Percentiles rank a stretch among this genome's conserved stretches.
phyloP scores from a whole-genome alignment of 2,797 vertebrate species.

The Lepilemur septentrionalis region DNA sequence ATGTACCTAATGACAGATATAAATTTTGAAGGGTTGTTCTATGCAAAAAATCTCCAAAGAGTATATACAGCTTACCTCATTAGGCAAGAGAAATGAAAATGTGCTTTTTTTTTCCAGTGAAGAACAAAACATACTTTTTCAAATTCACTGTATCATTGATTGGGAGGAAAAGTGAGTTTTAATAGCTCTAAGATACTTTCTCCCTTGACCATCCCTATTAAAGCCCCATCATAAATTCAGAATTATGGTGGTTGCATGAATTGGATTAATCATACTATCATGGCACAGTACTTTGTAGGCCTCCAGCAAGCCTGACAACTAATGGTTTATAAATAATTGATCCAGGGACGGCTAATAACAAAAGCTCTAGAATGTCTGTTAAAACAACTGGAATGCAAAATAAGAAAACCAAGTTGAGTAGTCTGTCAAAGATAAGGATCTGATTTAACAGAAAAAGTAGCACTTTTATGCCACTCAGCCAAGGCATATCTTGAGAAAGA shows the following conservation, averaged over 20 bases:
- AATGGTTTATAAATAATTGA: not conserved
- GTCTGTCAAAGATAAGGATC: constrained; percentile 32
- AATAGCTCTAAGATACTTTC: not conserved
- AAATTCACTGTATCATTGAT: constrained; percentile 51
- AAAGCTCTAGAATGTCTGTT: constrained; percentile 34
- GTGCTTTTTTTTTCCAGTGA: not conserved
- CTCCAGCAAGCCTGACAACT: not conserved
- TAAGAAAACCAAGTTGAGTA: constrained; percentile 42
- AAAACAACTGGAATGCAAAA: constrained; percentile 34
- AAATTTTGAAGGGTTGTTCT: not conserved
- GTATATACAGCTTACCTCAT: constrained; percentile 15
- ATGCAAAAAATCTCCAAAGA: constrained; percentile 16
- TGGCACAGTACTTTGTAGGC: not conserved
- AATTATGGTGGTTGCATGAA: not conserved
- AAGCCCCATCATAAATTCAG: constrained; percentile 61
- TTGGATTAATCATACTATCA: constrained; percentile 34
- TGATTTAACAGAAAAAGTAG: constrained; percentile 26
- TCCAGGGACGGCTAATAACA: not conserved
- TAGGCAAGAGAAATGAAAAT: constrained; percentile 37
- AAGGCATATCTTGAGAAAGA: not conserved
- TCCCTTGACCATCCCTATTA: not conserved
- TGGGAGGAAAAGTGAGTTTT: not conserved
- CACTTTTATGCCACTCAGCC: not conserved
- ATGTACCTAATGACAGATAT: not conserved
- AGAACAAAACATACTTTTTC: constrained; percentile 46